Conservation (phyloP, 2,797 vertebrate species). For the Cyprinella venusta region DNA sequence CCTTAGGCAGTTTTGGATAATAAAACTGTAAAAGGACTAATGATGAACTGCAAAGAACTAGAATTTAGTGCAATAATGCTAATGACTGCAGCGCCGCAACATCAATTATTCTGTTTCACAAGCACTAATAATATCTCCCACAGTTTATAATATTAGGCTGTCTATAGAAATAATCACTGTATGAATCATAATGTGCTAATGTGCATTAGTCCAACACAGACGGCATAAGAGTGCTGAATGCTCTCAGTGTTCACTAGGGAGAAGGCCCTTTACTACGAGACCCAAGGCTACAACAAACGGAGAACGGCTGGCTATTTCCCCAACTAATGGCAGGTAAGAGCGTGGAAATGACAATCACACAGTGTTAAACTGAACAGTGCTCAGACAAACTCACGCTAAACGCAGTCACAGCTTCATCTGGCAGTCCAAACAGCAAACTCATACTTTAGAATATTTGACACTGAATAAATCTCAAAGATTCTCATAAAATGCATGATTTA, state of each 20-base stretch:
- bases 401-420: not conserved
- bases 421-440: not conserved
- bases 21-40: not conserved
- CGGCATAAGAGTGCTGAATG: not conserved
- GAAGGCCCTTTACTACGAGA: not conserved
- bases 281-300: not conserved
- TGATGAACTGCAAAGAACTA: not conserved
- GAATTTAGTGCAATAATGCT: not conserved
- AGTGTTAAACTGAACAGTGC: not conserved
- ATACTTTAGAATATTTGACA: not conserved
- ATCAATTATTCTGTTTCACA: conserved; percentile 1
- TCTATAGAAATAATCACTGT: conserved; percentile 7
- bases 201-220: not conserved
- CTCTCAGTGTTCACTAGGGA: not conserved
- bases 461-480: not conserved
- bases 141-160: conserved; percentile 3
- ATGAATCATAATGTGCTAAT: conserved; percentile 8
- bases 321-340: not conserved
- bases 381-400: not conserved
- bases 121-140: not conserved
- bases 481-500: not conserved
- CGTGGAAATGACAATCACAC: not conserved
- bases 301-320: not conserved
- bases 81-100: not conserved
- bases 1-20: not conserved